Evolutionary conservation across 2,797 vertebrate genomes (phyloP).

Genomic region (Morus bassanus): DNA sequence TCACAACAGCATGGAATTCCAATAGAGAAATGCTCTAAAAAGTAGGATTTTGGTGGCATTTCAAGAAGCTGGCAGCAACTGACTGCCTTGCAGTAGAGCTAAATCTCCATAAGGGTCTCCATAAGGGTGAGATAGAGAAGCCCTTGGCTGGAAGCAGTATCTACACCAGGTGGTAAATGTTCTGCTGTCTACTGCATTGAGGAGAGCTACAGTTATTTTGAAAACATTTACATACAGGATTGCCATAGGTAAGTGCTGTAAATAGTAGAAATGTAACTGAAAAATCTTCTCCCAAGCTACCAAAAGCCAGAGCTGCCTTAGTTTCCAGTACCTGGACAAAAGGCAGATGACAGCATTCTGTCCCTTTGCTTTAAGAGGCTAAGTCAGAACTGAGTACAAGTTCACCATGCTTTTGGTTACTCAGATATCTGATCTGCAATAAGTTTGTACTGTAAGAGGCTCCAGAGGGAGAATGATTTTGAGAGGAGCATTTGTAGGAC

Average conservation of each 20-base stretch:
- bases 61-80: neutral
- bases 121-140: neutral
- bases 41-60: neutral
- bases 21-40: neutral
- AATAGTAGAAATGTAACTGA: neutral
- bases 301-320: neutral
- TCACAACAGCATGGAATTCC: neutral
- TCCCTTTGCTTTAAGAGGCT: neutral
- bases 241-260: neutral
- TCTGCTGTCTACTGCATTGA: neutral
- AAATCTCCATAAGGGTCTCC: neutral
- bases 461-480: neutral
- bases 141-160: neutral
- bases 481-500: neutral
- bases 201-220: neutral
- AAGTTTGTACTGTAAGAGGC: neutral
- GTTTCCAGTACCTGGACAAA: neutral
- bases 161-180: neutral
- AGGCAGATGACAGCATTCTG: neutral
- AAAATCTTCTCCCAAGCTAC: neutral
- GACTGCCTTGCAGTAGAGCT: neutral
- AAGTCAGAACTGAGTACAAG: neutral
- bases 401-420: neutral
- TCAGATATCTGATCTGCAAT: neutral
- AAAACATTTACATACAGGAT: neutral